A percentile compares a stretch with the other conserved stretches of the same genome.
These are phyloP conservation scores for Tethya wilhelma DNA, from an alignment of 37 sponge, comb jelly and placozoan species.

Conservation along the genomic window DNA sequence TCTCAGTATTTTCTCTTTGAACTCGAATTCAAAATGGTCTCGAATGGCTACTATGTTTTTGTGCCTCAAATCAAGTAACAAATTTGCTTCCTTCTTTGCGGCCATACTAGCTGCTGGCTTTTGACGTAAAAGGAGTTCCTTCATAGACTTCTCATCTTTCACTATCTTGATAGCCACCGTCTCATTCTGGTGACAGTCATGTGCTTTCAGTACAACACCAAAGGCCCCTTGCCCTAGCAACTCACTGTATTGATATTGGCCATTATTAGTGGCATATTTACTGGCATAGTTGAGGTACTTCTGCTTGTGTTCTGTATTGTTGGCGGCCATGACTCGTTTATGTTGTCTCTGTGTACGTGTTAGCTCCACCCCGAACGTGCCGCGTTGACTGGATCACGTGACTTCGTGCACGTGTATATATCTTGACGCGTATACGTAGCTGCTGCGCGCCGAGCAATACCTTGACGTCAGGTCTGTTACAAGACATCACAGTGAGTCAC, in stretches of 20 bases:
- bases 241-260: background rate
- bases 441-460: too few species aligned
- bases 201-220: conserved; percentile 26
- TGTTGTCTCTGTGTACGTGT: too few species aligned
- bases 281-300: conserved; percentile 1
- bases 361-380: too few species aligned
- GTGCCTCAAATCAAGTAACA: background rate
- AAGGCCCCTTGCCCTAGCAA: conserved; percentile 33
- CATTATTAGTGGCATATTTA: background rate
- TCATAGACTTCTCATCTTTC: background rate
- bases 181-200: background rate
- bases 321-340: too few species aligned
- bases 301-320: too few species aligned
- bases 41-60: conserved; percentile 8
- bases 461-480: too few species aligned
- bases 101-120: background rate
- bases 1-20: background rate
- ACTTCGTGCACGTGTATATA: too few species aligned
- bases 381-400: too few species aligned
- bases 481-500: too few species aligned
- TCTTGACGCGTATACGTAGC: too few species aligned
- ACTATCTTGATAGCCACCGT: conserved; percentile 44
- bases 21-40: conserved; percentile 11
- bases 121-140: background rate
- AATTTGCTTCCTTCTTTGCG: conserved; percentile 9